Evolutionary conservation across 1,140 invertebrate genomes (phyloP).

Genomic region (Drosophila chauvacae): DNA sequence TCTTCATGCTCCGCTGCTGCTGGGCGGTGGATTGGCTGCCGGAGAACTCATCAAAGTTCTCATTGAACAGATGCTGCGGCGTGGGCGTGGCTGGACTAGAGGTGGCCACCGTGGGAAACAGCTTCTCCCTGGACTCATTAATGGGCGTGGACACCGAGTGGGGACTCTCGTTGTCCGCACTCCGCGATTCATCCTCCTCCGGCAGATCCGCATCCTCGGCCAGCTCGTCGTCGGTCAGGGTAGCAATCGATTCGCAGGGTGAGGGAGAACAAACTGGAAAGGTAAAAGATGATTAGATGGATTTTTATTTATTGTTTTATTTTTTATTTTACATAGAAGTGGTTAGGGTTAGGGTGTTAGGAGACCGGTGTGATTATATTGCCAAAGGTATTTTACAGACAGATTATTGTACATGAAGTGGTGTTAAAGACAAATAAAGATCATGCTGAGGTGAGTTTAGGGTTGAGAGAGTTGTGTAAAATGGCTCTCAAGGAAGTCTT

Average conservation of each 20-base stretch:
- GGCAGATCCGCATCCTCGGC: constrained; percentile 57
- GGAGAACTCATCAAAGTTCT: constrained; percentile 74
- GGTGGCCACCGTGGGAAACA: constrained; percentile 57
- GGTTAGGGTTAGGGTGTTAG: constrained; percentile 19
- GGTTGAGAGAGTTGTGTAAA: constrained; percentile 42
- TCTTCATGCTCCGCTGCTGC: constrained; percentile 80
- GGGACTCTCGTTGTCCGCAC: constrained; percentile 62
- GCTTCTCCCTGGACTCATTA: constrained; percentile 78
- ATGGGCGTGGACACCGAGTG: constrained; percentile 73
- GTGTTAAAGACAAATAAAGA: constrained; percentile 6
- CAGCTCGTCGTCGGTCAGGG: constrained; percentile 86
- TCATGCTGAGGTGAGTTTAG: constrained; percentile 33
- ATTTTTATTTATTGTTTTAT: too few relatives aligned
- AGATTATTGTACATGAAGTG: constrained; percentile 40
- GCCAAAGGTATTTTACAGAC: constrained; percentile 26
- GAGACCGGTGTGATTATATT: constrained; percentile 12
- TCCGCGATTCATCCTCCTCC: constrained; percentile 52
- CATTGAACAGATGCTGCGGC: constrained; percentile 76
- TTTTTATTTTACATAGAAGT: constrained; percentile 30
- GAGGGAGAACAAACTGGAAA: constrained; percentile 89
- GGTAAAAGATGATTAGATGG: constrained; percentile 4
- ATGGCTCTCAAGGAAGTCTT: constrained; percentile 8
- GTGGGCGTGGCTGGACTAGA: constrained; percentile 67
- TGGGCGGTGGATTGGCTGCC: constrained; percentile 63
- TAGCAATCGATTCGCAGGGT: constrained; percentile 89